A percentile compares a stretch with the other conserved stretches of the same genome.
phyloP scores from a whole-genome alignment of 2,113 vertebrate species.

The Colius striatus region DNA sequence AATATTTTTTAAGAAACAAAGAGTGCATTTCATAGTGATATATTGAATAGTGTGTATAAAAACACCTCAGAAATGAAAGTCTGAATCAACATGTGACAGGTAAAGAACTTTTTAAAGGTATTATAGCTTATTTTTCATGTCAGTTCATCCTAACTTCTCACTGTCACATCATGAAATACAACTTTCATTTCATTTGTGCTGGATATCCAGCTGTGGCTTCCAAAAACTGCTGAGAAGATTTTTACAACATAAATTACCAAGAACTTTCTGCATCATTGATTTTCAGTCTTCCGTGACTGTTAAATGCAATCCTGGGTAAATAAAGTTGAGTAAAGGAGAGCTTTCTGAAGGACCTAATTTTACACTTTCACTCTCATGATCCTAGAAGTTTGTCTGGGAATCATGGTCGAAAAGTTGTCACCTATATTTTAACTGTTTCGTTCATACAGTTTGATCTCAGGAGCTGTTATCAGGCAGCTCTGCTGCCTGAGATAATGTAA shows the following conservation, averaged over 20 bases:
- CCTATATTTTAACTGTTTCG: neutral
- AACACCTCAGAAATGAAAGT: neutral
- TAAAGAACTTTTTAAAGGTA: neutral
- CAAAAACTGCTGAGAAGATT: constrained; percentile 15
- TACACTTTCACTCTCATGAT: neutral
- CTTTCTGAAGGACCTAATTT: neutral
- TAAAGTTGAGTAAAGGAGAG: neutral
- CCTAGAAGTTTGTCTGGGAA: neutral
- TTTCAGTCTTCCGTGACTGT: constrained; percentile 79
- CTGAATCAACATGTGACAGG: neutral
- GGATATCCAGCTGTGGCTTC: neutral
- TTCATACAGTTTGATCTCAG: neutral
- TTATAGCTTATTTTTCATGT: neutral
- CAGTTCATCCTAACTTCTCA: neutral
- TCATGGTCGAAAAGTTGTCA: neutral
- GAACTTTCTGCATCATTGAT: constrained; percentile 80
- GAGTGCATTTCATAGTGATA: neutral
- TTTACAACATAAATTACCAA: constrained; percentile 70
- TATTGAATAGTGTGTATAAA: neutral
- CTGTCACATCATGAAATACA: neutral
- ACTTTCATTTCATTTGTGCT: neutral
- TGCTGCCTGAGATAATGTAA: neutral
- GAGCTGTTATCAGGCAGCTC: neutral
- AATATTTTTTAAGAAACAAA: neutral
- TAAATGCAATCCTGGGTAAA: constrained; percentile 46